phyloP scores from a whole-genome alignment of 2,888 invertebrate genomes.

The Liopterus haemorrhoidalis region DNA sequence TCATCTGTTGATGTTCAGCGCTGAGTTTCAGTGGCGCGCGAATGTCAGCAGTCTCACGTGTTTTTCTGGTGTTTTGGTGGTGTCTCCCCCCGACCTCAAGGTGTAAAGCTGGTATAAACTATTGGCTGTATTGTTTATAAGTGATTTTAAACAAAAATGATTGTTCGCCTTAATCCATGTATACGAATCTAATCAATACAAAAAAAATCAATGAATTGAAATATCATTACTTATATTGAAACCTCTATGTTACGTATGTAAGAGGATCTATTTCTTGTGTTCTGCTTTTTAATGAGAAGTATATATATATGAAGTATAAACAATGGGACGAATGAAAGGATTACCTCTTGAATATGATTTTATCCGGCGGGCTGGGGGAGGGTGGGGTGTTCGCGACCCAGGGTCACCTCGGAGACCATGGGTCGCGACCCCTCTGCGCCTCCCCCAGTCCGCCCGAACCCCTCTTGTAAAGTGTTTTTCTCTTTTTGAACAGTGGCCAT shows the following conservation, averaged over 20 bases:
- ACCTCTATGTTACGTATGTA: slow-evolving; percentile 46
- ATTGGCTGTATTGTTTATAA: slow-evolving; percentile 49
- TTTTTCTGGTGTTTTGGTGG: no score
- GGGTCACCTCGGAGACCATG: no score
- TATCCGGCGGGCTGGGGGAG: no score
- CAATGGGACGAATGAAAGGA: slow-evolving; percentile 48
- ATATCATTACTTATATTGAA: no score
- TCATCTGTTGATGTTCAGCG: no score
- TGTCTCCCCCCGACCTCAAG: no score
- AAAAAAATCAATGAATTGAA: slow-evolving; percentile 37
- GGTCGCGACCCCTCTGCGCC: no score
- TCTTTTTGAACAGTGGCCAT: slow-evolving; percentile 48
- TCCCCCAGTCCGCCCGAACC: no score
- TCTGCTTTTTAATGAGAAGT: slow-evolving; percentile 48
- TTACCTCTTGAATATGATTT: slow-evolving; percentile 50
- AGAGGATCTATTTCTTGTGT: slow-evolving; percentile 48
- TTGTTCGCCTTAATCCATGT: slow-evolving; percentile 64
- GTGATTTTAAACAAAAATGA: slow-evolving; percentile 49
- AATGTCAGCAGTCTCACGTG: no score
- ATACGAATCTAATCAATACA: slow-evolving; percentile 53
- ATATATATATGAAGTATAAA: slow-evolving; percentile 38
- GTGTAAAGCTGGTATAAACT: slow-evolving; percentile 44
- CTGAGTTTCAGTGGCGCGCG: no score
- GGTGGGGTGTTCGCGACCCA: no score
- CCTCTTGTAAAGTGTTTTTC: no score